phyloP scores from a whole-genome alignment of 2,797 vertebrate species.

The Kryptolebias ocellatus region DNA sequence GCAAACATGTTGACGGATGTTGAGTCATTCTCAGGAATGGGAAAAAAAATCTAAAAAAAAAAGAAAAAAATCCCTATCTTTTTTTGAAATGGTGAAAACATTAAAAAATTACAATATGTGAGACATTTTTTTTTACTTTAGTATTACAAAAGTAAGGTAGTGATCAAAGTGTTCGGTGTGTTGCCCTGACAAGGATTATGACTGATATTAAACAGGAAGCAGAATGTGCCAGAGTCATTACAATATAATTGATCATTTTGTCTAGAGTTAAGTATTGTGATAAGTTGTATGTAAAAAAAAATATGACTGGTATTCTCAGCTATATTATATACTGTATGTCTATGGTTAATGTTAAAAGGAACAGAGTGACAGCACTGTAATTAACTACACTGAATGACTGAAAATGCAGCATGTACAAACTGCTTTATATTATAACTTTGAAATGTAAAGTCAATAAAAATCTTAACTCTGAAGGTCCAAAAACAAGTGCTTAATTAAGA shows the following conservation, averaged over 20 bases:
- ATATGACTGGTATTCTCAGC: not conserved
- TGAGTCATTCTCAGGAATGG: conserved; percentile 42
- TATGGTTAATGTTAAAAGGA: too few species aligned
- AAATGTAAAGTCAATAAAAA: too few species aligned
- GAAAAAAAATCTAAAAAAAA: conserved; percentile 24
- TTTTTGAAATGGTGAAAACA: too few species aligned
- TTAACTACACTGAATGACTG: too few species aligned
- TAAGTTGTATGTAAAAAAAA: not conserved
- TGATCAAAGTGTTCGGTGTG: not conserved
- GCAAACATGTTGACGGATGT: conserved; percentile 70
- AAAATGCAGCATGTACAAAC: too few species aligned
- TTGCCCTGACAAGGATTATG: not conserved
- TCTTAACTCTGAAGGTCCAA: too few species aligned
- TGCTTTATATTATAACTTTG: too few species aligned
- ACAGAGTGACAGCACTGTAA: too few species aligned
- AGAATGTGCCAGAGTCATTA: not conserved
- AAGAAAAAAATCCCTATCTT: too few species aligned
- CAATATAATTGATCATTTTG: not conserved
- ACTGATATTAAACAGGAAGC: not conserved
- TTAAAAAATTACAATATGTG: too few species aligned
- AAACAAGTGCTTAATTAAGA: too few species aligned
- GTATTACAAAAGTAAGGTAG: not conserved
- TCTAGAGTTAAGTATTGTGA: not conserved
- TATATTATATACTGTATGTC: not conserved
- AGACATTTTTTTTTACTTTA: not conserved